Evolutionary conservation across 2,888 invertebrate genomes (phyloP).

Genomic region (Phorcus lineatus): DNA sequence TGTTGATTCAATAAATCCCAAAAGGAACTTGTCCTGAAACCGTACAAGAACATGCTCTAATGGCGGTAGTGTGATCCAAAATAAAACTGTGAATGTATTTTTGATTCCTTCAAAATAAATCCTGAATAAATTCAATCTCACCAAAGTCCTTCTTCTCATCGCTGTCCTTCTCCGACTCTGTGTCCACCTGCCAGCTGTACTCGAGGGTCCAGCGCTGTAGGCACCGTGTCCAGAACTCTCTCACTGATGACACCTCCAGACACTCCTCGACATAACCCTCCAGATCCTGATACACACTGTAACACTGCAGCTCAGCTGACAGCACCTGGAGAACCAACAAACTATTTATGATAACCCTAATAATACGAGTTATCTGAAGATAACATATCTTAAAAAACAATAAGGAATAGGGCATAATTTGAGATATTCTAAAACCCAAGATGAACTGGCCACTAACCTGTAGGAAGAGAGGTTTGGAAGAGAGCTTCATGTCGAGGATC

Average conservation of each 20-base stretch:
- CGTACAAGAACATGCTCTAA: too few species aligned
- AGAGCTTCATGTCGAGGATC: slow-evolving; percentile 52
- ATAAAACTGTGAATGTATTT: too few species aligned
- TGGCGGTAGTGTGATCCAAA: too few species aligned
- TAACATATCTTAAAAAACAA: too few species aligned
- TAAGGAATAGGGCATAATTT: too few species aligned
- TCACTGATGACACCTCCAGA: slow-evolving; percentile 59
- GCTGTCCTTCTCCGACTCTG: not conserved
- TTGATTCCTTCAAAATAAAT: too few species aligned
- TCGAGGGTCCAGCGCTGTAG: slow-evolving; percentile 68
- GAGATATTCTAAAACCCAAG: too few species aligned
- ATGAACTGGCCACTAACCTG: too few species aligned
- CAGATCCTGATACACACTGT: slow-evolving; percentile 56
- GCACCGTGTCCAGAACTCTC: slow-evolving; percentile 65
- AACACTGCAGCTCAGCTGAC: slow-evolving; percentile 61
- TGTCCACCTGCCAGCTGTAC: slow-evolving; percentile 60
- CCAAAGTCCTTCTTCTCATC: slow-evolving; percentile 1
- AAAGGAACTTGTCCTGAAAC: too few species aligned
- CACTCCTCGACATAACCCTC: slow-evolving; percentile 57
- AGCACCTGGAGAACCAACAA: slow-evolving; percentile 39
- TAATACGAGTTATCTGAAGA: too few species aligned
- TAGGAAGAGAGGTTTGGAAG: slow-evolving; percentile 62
- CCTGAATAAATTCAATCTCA: not conserved
- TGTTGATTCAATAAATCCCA: too few species aligned
- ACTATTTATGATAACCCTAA: too few species aligned